Evolutionary conservation across 2,888 invertebrate species (phyloP).

Genomic region (Nomada goodeniana): DNA sequence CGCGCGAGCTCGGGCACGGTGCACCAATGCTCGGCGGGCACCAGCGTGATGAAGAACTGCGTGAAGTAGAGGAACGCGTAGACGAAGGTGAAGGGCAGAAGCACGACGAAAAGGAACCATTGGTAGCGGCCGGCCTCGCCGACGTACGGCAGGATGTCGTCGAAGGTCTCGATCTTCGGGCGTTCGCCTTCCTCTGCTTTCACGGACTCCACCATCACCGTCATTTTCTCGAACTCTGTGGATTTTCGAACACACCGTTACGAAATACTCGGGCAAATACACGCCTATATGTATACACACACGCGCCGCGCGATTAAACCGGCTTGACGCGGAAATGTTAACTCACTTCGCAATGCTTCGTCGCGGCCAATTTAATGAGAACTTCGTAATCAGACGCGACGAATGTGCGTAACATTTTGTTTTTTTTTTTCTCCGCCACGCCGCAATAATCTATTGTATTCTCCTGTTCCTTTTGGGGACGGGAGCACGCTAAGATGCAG

Average conservation of each 20-base stretch:
- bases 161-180: conserved; percentile 80
- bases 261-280: too few relatives aligned
- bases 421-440: too few relatives aligned
- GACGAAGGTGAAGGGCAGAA: conserved; percentile 82
- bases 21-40: conserved; percentile 82
- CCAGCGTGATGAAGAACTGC: conserved; percentile 82
- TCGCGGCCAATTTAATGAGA: too few relatives aligned
- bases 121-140: conserved; percentile 83
- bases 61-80: conserved; percentile 83
- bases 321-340: too few relatives aligned
- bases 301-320: background rate
- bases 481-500: too few relatives aligned
- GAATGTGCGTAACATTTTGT: too few relatives aligned
- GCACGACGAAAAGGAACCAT: conserved; percentile 80
- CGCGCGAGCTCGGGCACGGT: conserved; percentile 77
- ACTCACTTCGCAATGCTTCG: too few relatives aligned
- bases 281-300: background rate
- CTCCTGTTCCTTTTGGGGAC: too few relatives aligned
- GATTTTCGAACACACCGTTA: conserved; percentile 13
- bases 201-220: conserved; percentile 74
- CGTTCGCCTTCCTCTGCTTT: conserved; percentile 78
- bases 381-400: too few relatives aligned
- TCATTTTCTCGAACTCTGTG: conserved; percentile 75
- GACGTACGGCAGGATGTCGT: conserved; percentile 81
- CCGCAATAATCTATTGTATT: too few relatives aligned